Evolutionary conservation across 2,888 invertebrate species (phyloP).

Genomic region (Drosophila aldrichi): DNA sequence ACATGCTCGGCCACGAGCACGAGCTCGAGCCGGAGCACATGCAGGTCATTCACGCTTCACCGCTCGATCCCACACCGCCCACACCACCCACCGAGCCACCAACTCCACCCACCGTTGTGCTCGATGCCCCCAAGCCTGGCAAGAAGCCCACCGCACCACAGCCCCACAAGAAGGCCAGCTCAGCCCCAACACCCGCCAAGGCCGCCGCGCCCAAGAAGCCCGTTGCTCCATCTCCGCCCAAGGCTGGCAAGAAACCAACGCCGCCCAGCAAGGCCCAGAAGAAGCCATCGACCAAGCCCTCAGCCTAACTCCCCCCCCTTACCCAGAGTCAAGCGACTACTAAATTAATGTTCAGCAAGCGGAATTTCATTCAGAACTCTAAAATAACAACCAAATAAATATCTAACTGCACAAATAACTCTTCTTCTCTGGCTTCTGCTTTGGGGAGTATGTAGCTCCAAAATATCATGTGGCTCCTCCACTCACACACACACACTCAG

Average conservation of each 20-base stretch:
- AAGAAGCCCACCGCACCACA: constrained; percentile 62
- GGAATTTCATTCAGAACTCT: constrained; percentile 72
- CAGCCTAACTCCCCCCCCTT: neutral
- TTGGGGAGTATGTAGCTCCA: neutral
- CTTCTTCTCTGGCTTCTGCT: neutral
- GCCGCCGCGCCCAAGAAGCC: constrained; percentile 64
- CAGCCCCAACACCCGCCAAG: constrained; percentile 37
- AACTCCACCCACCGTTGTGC: constrained; percentile 55
- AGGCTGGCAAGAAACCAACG: constrained; percentile 58
- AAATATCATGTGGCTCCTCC: constrained; percentile 4
- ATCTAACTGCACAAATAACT: constrained; percentile 37
- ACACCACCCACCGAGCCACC: constrained; percentile 56
- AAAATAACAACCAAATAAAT: constrained; percentile 71
- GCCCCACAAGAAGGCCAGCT: constrained; percentile 51
- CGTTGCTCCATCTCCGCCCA: constrained; percentile 38
- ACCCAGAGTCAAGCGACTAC: constrained; percentile 11
- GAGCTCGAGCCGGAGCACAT: constrained; percentile 21
- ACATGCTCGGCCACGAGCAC: neutral
- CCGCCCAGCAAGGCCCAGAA: constrained; percentile 63
- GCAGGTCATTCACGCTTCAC: constrained; percentile 18
- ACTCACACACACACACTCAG: neutral
- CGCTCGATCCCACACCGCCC: constrained; percentile 54
- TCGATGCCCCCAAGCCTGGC: constrained; percentile 47
- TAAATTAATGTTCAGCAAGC: constrained; percentile 57
- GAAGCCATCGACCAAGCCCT: constrained; percentile 54